Evolutionary conservation across 2,888 invertebrate genomes (phyloP).

Genomic region (Aromia moschata): DNA sequence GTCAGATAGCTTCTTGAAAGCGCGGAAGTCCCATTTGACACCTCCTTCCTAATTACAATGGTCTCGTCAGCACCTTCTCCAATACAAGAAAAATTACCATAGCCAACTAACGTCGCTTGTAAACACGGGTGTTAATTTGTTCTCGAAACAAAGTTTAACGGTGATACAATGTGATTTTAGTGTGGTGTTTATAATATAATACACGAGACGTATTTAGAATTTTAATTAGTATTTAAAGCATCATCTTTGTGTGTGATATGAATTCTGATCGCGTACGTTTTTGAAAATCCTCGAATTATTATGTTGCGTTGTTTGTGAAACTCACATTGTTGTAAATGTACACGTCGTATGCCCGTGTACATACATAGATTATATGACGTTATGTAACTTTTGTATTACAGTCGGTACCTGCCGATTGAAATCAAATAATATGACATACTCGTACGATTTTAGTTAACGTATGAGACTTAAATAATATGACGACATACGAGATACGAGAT

Average conservation of each 20-base stretch:
- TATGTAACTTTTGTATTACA: too few species aligned
- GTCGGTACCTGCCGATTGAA: too few species aligned
- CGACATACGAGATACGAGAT: too few species aligned
- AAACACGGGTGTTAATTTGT: conserved; percentile 20
- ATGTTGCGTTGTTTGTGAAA: conserved; percentile 10
- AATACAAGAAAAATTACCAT: conserved; percentile 7
- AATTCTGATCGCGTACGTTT: conserved; percentile 17
- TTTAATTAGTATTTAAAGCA: conserved; percentile 17
- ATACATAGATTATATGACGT: conserved; percentile 1
- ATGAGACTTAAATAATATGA: too few species aligned
- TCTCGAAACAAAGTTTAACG: conserved; percentile 16
- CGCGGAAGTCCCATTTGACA: conserved; percentile 21
- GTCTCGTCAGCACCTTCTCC: conserved; percentile 4
- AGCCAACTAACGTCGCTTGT: conserved; percentile 11
- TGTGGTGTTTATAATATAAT: conserved; percentile 12
- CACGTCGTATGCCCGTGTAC: neutral
- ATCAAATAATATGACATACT: too few species aligned
- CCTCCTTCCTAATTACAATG: conserved; percentile 13
- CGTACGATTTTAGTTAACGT: too few species aligned
- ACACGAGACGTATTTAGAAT: conserved; percentile 15
- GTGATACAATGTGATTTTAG: conserved; percentile 20
- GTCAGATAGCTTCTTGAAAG: neutral
- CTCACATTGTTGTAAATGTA: neutral
- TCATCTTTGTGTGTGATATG: conserved; percentile 6
- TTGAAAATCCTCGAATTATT: conserved; percentile 15